phyloP scores from a whole-genome alignment of 2,113 vertebrate genomes.

The Acanthochromis polyacanthus region DNA sequence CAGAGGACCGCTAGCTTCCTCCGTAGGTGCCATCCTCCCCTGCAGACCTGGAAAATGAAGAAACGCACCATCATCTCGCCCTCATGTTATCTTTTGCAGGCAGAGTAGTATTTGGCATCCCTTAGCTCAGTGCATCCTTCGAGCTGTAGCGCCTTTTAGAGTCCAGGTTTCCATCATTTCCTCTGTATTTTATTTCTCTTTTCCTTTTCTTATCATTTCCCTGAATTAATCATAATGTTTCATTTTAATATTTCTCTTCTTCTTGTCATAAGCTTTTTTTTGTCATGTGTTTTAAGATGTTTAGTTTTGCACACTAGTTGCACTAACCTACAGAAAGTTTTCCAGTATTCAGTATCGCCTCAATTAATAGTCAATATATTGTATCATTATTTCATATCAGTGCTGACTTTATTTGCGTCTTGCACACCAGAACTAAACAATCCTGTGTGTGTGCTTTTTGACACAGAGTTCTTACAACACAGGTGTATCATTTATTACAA shows the following conservation, averaged over 20 bases:
- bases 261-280: background rate
- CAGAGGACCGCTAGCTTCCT: slow-evolving; percentile 48
- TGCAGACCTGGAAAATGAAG: slow-evolving; percentile 19
- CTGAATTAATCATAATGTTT: background rate
- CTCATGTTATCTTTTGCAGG: slow-evolving; percentile 14
- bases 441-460: too few relatives aligned
- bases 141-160: slow-evolving; percentile 2
- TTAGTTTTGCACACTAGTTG: background rate
- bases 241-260: background rate
- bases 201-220: slow-evolving; percentile 9
- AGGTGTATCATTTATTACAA: too few relatives aligned
- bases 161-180: background rate
- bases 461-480: too few relatives aligned
- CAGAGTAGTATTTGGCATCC: slow-evolving; percentile 13
- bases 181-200: background rate
- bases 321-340: background rate
- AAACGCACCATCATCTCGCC: slow-evolving; percentile 20
- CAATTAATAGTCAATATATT: too few relatives aligned
- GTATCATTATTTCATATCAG: too few relatives aligned
- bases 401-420: too few relatives aligned
- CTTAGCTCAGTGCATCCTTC: slow-evolving; percentile 9
- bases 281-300: background rate
- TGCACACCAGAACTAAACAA: too few relatives aligned
- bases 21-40: slow-evolving; percentile 41
- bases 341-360: too few relatives aligned